Evolutionary conservation across 2,888 invertebrate species (phyloP), one percentile per base, ranked within the genome.

Genomic region (Nephrotoma guestfalica): DNA sequence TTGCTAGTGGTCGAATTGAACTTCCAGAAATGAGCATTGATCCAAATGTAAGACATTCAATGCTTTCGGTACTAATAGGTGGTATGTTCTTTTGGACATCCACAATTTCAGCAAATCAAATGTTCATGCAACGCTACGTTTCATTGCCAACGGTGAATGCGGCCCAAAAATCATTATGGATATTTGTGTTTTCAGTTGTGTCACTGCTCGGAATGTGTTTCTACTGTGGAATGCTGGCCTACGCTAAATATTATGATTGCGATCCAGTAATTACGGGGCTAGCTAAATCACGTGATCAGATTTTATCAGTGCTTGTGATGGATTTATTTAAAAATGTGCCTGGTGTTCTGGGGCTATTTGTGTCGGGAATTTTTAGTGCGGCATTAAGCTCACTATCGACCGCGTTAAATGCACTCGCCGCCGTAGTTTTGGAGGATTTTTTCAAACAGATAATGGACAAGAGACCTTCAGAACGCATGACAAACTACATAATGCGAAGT

Each of bases 71-170:
- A 4, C 91, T 94, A 3, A 90, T 97, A 86, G 97, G 97, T 11
- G 96, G 96, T 0, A 93, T 94, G 40, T 90, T 96, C 86, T 96
- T 95, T 89, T 96, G 95, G 94, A 91, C 96, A 6, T 95, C 96
- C 90, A 93, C 95, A 7, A 94, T 95, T 87, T 94, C 95, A 1
- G 94, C 96, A 6, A 97, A 96, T 91, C 97, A 97, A 90, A 94
- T 95, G 15, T 96, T 97, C 94, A 94, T 97, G 9, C 84, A 84
- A 41, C 41, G 84, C 0, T 83, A 83, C 6, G 40, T 41, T 6
- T 42, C 42, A 2, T 41, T 84, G n/a, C 42, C 84, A 9, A 41
- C 41, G 3, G 42, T 84, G n/a, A 13, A 9, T 4, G 13, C 84
- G 1, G 84, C 84, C 2, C 84, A 41, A 41, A 84, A n/a, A n/a